Evolutionary conservation across 2,888 invertebrate species (phyloP).

Genomic region (Scaptomyza parva): DNA sequence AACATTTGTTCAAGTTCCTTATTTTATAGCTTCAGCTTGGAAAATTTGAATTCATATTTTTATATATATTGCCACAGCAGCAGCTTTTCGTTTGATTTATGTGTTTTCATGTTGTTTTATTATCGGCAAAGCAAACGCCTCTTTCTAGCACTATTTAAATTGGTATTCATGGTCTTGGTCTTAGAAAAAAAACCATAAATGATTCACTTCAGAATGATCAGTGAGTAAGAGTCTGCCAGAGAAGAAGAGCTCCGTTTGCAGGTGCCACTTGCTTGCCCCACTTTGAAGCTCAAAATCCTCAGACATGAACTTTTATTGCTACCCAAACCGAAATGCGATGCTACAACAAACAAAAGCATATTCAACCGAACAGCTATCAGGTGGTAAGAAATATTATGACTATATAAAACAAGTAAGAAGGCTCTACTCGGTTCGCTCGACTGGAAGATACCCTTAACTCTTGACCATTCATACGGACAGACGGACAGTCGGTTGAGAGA

Average conservation of each 20-base stretch:
- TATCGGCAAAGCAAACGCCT: conserved; percentile 65
- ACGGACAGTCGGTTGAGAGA: too few species aligned
- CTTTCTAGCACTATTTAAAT: conserved; percentile 60
- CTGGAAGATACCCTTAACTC: too few species aligned
- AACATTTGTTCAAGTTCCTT: not conserved
- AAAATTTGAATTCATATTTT: conserved; percentile 71
- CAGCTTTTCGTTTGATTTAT: conserved; percentile 67
- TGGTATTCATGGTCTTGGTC: conserved; percentile 44
- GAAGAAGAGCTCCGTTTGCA: conserved; percentile 15
- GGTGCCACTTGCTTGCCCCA: conserved; percentile 54
- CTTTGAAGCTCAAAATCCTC: conserved; percentile 39
- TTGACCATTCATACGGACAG: too few species aligned
- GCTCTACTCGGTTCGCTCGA: too few species aligned
- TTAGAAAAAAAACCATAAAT: conserved; percentile 35
- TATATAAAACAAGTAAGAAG: too few species aligned
- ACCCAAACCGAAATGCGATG: conserved; percentile 13
- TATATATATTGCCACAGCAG: conserved; percentile 42
- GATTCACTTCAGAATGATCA: conserved; percentile 70
- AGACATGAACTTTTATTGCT: conserved; percentile 49
- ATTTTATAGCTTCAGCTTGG: conserved; percentile 12
- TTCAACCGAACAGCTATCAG: conserved; percentile 1
- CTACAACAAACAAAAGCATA: conserved; percentile 10
- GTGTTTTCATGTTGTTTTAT: conserved; percentile 69
- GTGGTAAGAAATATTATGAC: not conserved
- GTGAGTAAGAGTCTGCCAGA: conserved; percentile 21